phyloP scores from a whole-genome alignment of 2,888 invertebrate genomes.

The Cistogaster globosa region DNA sequence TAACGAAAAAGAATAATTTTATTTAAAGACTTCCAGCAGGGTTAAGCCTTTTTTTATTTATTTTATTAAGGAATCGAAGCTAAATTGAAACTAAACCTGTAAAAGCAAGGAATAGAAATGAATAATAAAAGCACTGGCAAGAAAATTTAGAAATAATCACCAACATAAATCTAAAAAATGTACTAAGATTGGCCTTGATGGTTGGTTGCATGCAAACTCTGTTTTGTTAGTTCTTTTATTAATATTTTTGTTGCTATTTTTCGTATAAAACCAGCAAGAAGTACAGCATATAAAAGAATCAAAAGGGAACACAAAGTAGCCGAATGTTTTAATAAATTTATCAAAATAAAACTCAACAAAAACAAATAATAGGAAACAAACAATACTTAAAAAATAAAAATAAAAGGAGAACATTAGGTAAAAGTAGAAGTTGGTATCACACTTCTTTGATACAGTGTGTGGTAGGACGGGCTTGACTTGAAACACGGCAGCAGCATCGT shows the following conservation, averaged over 20 bases:
- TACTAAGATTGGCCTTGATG: slow-evolving; percentile 61
- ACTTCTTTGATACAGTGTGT: too few relatives aligned
- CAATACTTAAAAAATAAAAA: slow-evolving; percentile 42
- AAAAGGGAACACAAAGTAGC: slow-evolving; percentile 50
- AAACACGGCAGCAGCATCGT: too few relatives aligned
- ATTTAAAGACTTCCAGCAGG: slow-evolving; percentile 56
- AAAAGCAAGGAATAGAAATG: slow-evolving; percentile 28
- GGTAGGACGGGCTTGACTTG: too few relatives aligned
- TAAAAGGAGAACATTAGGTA: background rate
- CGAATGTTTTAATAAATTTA: slow-evolving; percentile 57
- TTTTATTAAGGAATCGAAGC: background rate
- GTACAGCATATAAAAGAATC: slow-evolving; percentile 47
- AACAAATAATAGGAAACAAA: slow-evolving; percentile 41
- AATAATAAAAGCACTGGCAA: slow-evolving; percentile 47
- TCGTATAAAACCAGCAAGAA: slow-evolving; percentile 19
- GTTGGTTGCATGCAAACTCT: slow-evolving; percentile 19
- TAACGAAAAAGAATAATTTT: slow-evolving; percentile 35
- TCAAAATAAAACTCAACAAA: slow-evolving; percentile 43
- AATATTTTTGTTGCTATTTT: slow-evolving; percentile 13
- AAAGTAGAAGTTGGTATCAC: background rate
- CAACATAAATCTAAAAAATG: slow-evolving; percentile 77
- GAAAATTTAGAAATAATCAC: slow-evolving; percentile 78
- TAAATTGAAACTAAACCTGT: slow-evolving; percentile 33
- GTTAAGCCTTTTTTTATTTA: slow-evolving; percentile 51
- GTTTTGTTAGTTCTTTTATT: slow-evolving; percentile 49